Evolutionary conservation across 35 echinoderm and acorn worm species (phyloP), one percentile per base, ranked within the genome.

Genomic region (Holothuria glaberrima): DNA sequence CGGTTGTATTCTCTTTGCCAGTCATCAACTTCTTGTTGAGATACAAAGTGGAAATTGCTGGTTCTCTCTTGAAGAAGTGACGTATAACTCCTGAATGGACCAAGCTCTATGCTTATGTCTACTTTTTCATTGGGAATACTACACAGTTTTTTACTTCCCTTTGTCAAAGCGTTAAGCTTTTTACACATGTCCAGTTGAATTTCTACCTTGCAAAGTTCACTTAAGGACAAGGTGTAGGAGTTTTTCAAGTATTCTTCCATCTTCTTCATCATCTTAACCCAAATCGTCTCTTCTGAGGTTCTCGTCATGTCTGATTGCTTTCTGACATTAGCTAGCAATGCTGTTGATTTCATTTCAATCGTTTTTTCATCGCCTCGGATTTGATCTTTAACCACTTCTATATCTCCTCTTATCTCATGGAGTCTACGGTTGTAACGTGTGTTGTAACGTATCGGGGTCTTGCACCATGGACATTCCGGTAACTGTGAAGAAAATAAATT

Each of bases 381-480:
- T 78, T 88, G 30, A 32, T 25, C 20, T 46, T 97, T 97, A 30
- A 97, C 92, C 29, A 36, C 30, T 36, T 97, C 95, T 35, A 97
- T 82, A 61, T 97, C 95, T 18, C 30, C 59, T 46, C 86, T 85
- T 19, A 91, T 83, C 26, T 89, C 71, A 32, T 91, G 88, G 48
- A 94, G 91, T 16, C 78, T 86, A 35, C 83, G 94, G 25, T 89
- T 88, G 41, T 97, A 97, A 10, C 95, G 81, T 9, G 88, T 35
- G 64, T 89, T 97, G 18, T 86, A 70, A 35, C 92, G 68, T 36
- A 97, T 92, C 6, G 89, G 86, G 10, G 92, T 97, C 52, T 97
- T 97, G 60, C 95, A 97, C 83, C 86, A 86, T 31, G 95, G 95
- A 68, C 88, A 90, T 26, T 36, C 72, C 32, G 57, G 71, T 28